Base-by-base conservation (phyloP, 2,888 invertebrate genomes). In the Marasmarcha lunaedactyla region DNA sequence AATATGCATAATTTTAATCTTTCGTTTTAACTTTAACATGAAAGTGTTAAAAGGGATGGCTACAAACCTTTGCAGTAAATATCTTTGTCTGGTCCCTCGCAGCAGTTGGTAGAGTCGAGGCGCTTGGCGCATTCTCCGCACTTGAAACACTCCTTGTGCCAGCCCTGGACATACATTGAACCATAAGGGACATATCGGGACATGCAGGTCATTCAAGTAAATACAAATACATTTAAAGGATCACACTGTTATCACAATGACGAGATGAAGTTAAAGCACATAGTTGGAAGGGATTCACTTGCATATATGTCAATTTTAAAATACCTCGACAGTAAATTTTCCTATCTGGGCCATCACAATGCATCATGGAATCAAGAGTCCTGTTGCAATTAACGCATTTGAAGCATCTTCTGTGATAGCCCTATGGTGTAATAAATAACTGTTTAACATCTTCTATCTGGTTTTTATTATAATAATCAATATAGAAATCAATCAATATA, bases 61-160 rank as follows among this genome's bases (percentile, higher is more conserved):
- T 46, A 86, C 87, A 67, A 87, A 94, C 95, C 93, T 92, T 93
- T 96, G 87, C 97, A 97, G 86, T 95, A 97, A 86, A 97, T 94
- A 71, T 97, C 93, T 87, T 93, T 93, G 76, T 97, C 95, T 60
- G 96, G 92, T 64, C 94, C 97, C 83, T 95, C 95, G 81, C 94
- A 94, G 86, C 93, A 93, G 85, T 91, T 92, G 65, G 92, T 89
- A 53, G 95, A 95, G 86, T 95, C 94, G 86, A 95, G 88, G 69
- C 92, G 87, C 86, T 94, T 95, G 62, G 86, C 83, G 86, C 95
- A 95, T 59, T 89, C 88, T 71, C 88, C 93, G 87, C 95, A 95
- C 86, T 94, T 95, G 90, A 90, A 95, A 87, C 95, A 95, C 86
- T 93, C 92, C 87, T 85, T 94, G 88, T 95, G 95, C 93, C 93